A percentile compares a stretch with the other conserved stretches of the same genome.
Conservation (phyloP, 2,113 vertebrate genomes). For the Cygnus atratus region DNA sequence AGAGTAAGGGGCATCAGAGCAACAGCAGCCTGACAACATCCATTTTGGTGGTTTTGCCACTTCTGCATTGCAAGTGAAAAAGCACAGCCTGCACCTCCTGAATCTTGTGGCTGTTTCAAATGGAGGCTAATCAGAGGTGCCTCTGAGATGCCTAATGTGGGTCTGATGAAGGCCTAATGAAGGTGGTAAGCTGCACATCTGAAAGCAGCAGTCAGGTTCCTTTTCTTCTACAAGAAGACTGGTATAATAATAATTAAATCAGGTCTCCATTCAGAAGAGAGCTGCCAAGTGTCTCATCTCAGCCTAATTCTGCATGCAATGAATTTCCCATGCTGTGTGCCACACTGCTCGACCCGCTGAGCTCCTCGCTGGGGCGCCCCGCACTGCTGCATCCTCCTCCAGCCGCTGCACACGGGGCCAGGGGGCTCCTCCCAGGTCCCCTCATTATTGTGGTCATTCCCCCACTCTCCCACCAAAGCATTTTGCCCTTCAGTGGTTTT, state of each 20-base stretch:
- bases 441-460: accelerated
- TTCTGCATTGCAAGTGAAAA: accelerated
- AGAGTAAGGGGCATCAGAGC: not conserved
- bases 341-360: not conserved
- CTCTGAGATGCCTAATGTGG: accelerated
- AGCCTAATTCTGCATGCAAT: not conserved
- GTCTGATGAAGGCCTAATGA: not conserved
- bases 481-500: not conserved
- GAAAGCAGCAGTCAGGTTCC: not conserved
- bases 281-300: not conserved
- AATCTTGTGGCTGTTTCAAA: not conserved
- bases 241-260: not conserved
- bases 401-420: not conserved
- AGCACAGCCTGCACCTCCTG: accelerated
- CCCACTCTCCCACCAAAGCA: accelerated
- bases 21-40: not conserved
- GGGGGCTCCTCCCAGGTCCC: not conserved
- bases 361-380: not conserved
- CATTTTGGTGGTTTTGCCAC: accelerated
- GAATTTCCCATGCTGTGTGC: not conserved
- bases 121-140: too few relatives aligned
- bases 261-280: not conserved
- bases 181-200: not conserved
- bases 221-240: not conserved
- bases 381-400: not conserved